These are phyloP conservation scores for Zaprionus nigranus DNA, from an alignment of 1,140 invertebrate genomes.

Conservation along the genomic window DNA sequence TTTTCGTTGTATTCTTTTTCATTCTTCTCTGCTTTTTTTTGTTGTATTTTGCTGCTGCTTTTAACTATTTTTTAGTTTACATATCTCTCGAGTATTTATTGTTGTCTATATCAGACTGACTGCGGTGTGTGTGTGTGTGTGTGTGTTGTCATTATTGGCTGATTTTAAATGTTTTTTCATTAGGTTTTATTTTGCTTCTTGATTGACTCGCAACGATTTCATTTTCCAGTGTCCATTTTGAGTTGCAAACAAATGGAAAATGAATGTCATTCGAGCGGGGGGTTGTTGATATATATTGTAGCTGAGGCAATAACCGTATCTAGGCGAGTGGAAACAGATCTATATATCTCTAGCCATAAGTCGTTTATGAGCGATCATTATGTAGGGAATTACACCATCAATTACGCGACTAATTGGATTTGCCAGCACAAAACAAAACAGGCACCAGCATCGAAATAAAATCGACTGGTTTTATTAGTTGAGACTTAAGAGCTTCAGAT, in stretches of 20 bases:
- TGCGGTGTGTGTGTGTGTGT: no score
- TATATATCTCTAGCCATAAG: slow-evolving; percentile 8
- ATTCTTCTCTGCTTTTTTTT: slow-evolving; percentile 3
- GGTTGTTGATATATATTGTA: slow-evolving; percentile 24
- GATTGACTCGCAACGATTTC: slow-evolving; percentile 25
- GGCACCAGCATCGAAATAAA: neutral
- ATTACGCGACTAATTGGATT: slow-evolving; percentile 4
- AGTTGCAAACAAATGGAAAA: slow-evolving; percentile 39
- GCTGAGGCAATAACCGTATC: slow-evolving; percentile 5
- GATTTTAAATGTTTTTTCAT: slow-evolving; percentile 58
- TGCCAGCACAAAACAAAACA: neutral
- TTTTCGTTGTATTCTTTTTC: slow-evolving; percentile 37
- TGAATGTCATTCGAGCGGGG: slow-evolving; percentile 12
- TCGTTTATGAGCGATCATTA: slow-evolving; percentile 8
- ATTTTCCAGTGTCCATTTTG: slow-evolving; percentile 22
- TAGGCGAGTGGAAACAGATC: neutral
- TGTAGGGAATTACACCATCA: neutral
- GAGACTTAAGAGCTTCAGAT: no score
- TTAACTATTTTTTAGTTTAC: slow-evolving; percentile 62
- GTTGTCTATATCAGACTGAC: slow-evolving; percentile 34
- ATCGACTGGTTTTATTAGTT: neutral
- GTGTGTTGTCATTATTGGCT: slow-evolving; percentile 72
- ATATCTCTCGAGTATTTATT: slow-evolving; percentile 61
- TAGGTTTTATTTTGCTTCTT: slow-evolving; percentile 36
- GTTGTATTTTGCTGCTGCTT: slow-evolving; percentile 26